Base-by-base conservation (phyloP, 2,888 invertebrate genomes). In the Cistogaster globosa region DNA sequence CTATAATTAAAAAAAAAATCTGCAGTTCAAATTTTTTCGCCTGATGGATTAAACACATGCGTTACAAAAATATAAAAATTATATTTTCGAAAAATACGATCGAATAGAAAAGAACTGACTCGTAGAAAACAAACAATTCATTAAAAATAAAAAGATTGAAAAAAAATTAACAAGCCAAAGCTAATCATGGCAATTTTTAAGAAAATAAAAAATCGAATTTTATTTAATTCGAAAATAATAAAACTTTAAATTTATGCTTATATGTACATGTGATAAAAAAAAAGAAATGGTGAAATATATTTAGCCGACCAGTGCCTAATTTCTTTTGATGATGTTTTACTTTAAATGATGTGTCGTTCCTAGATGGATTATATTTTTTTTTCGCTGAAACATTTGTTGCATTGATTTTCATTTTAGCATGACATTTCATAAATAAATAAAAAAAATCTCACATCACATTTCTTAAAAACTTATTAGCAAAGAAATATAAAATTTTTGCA, bases 321-420 rank as follows among this genome's bases (percentile, higher is more conserved):
- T 90, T 90, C 88, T 86, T 88, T 89, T 89, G 90, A 91, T 90
- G 91, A 90, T 89, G 89, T 87, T 89, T 91, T 88, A 88, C 88
- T 89, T 89, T 89, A 91, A 91, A 91, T 91, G 91, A 91, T 90
- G 89, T 91, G 91, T 90, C 89, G 88, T 89, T 88, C 87, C 88
- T 89, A 90, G 90, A 90, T 89, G 90, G 89, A 88, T 89, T n/a
- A n/a, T n/a, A n/a, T n/a, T n/a, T n/a, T n/a, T 88, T 88, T 89
- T 89, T 88, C 88, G 89, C 88, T 86, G 89, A 77, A 82, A 75
- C 71, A 86, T 86, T 81, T 89, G 89, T 89, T 88, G 89, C 89
- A 89, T 89, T 89, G 89, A 90, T 91, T 89, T 89, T 89, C 89
- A 90, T 88, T 81, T 83, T 72, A 67, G 82, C 82, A 67, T 83